phyloP scores from a whole-genome alignment of 2,888 invertebrate genomes.

The Acanthacorydalis orientalis region DNA sequence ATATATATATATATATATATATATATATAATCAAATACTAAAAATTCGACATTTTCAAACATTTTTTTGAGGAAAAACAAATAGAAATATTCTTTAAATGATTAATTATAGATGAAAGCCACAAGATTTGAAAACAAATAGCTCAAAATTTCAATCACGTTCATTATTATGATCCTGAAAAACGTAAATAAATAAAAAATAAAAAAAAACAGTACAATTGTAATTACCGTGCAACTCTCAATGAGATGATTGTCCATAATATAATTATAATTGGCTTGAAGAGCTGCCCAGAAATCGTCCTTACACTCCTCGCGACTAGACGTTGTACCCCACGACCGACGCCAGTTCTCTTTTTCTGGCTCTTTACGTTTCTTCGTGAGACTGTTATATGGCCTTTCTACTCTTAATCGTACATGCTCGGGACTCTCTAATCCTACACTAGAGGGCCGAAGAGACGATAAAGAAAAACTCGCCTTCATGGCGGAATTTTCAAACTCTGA shows the following conservation, averaged over 20 bases:
- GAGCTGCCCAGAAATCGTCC: constrained; percentile 84
- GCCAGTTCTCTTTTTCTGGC: constrained; percentile 46
- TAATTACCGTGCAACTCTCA: constrained; percentile 56
- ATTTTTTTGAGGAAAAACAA: too few relatives aligned
- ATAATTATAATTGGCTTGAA: constrained; percentile 83
- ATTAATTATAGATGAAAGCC: too few relatives aligned
- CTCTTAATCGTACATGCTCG: constrained; percentile 29
- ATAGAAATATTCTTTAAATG: too few relatives aligned
- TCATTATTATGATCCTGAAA: constrained; percentile 7
- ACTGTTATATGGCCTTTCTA: constrained; percentile 69
- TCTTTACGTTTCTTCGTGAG: constrained; percentile 56
- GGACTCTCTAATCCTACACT: constrained; percentile 30
- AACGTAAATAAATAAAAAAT: too few relatives aligned
- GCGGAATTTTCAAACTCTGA: neutral
- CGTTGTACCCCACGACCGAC: constrained; percentile 62
- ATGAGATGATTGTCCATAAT: constrained; percentile 91
- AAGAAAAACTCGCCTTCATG: constrained; percentile 63
- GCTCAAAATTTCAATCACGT: too few relatives aligned
- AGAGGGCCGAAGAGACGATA: constrained; percentile 62
- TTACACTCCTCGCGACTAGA: constrained; percentile 51
- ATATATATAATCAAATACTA: too few relatives aligned
- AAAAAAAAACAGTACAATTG: neutral
- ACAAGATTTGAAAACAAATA: too few relatives aligned
- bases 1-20: too few relatives aligned
- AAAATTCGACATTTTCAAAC: too few relatives aligned